phyloP scores from a whole-genome alignment of 23 tunicate species.

The Oikopleura albicans region DNA sequence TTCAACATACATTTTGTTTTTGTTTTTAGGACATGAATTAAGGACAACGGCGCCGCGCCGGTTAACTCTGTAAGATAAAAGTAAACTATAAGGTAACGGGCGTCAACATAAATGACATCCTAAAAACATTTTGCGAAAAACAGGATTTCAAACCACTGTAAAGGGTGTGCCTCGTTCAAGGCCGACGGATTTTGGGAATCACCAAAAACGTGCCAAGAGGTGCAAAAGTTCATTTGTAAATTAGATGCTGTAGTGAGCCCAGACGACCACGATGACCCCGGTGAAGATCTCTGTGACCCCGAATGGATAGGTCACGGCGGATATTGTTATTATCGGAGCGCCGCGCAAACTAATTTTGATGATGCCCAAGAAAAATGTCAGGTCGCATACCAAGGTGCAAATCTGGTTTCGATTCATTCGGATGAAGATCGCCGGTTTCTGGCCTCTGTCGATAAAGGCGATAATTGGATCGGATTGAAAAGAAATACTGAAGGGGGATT shows the following conservation, averaged over 20 bases:
- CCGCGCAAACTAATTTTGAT: neutral
- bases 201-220: neutral
- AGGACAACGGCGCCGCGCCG: too few species aligned
- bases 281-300: slow-evolving; percentile 6
- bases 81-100: too few species aligned
- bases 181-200: neutral
- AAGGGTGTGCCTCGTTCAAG: neutral
- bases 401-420: neutral
- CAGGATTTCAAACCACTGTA: too few species aligned
- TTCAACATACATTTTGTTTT: too few species aligned
- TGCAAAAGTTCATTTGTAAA: neutral
- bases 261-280: neutral
- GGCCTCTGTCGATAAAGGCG: neutral
- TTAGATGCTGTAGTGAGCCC: neutral
- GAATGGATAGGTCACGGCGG: slow-evolving; percentile 9
- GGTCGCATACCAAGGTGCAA: neutral
- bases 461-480: neutral
- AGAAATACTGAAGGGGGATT: neutral
- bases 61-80: too few species aligned
- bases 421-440: neutral
- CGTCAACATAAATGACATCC: too few species aligned
- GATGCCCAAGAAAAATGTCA: neutral
- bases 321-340: neutral
- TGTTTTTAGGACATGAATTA: too few species aligned
- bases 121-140: too few species aligned